These are phyloP conservation scores for Gobionotothen gibberifrons DNA, from an alignment of 2,797 vertebrate species.

Conservation along the genomic window DNA sequence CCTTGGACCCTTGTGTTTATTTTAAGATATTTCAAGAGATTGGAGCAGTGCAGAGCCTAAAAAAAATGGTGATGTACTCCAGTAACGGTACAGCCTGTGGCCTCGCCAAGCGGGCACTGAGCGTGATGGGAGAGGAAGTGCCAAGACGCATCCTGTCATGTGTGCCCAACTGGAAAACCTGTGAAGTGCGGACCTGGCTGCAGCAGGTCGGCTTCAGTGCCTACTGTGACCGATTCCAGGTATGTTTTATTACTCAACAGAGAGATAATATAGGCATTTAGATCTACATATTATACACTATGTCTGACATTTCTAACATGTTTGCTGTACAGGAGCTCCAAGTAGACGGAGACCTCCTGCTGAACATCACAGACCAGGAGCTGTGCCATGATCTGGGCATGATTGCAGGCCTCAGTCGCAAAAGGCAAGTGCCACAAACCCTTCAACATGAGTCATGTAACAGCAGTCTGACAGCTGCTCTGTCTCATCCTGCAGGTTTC, in stretches of 20 bases:
- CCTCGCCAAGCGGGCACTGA: constrained; percentile 91
- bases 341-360: constrained; percentile 95
- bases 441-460: not conserved
- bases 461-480: not conserved
- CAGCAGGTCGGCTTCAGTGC: constrained; percentile 94
- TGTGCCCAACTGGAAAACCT: constrained; percentile 95
- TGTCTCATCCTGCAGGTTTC: constrained; percentile 83
- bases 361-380: constrained; percentile 91
- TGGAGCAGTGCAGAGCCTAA: constrained; percentile 96
- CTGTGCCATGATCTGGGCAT: constrained; percentile 90
- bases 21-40: constrained; percentile 94
- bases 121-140: constrained; percentile 91
- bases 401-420: constrained; percentile 89
- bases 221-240: constrained; percentile 90
- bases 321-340: constrained; percentile 87
- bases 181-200: constrained; percentile 95
- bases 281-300: not conserved
- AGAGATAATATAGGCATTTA: not conserved
- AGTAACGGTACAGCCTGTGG: constrained; percentile 89
- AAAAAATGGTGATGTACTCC: constrained; percentile 95
- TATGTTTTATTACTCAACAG: constrained; percentile 60
- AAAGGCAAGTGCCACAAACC: constrained; percentile 81
- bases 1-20: not conserved
- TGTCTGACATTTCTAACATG: not conserved
- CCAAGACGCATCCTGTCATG: constrained; percentile 90